phyloP scores from a whole-genome alignment of 2,113 vertebrate genomes.

The Phylloscopus whistleri region DNA sequence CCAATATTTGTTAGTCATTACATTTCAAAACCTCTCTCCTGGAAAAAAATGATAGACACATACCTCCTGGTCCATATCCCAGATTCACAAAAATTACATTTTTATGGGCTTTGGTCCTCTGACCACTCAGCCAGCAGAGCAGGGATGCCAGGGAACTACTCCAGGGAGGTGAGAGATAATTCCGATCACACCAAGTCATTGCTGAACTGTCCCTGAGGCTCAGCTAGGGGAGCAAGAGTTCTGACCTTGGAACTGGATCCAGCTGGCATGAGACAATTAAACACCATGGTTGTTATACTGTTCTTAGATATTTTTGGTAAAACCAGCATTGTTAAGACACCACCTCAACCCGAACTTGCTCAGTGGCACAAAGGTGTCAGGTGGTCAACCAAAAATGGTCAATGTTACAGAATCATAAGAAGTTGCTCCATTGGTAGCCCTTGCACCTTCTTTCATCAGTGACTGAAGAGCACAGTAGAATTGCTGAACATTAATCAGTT shows the following conservation, averaged over 20 bases:
- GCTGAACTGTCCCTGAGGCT: not conserved
- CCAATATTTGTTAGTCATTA: not conserved
- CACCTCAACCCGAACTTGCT: not conserved
- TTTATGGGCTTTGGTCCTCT: not conserved
- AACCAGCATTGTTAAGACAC: not conserved
- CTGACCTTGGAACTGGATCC: not conserved
- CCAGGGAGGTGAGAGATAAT: not conserved
- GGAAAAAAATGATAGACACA: not conserved
- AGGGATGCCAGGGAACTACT: not conserved
- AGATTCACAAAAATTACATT: not conserved
- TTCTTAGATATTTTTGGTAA: not conserved
- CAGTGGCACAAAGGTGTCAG: not conserved
- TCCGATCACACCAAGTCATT: rapidly evolving
- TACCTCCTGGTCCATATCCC: no score
- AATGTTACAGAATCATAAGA: rapidly evolving
- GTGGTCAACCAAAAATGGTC: not conserved
- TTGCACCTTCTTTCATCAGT: not conserved
- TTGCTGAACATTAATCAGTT: not conserved
- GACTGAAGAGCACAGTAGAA: not conserved
- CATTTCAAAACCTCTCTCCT: not conserved
- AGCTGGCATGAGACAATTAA: not conserved
- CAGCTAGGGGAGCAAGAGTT: not conserved
- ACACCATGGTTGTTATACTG: not conserved
- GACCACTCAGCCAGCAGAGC: not conserved
- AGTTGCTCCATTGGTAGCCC: not conserved